These are phyloP conservation scores for Drosophila ezoana DNA, from an alignment of 2,888 invertebrate genomes.

Conservation along the genomic window DNA sequence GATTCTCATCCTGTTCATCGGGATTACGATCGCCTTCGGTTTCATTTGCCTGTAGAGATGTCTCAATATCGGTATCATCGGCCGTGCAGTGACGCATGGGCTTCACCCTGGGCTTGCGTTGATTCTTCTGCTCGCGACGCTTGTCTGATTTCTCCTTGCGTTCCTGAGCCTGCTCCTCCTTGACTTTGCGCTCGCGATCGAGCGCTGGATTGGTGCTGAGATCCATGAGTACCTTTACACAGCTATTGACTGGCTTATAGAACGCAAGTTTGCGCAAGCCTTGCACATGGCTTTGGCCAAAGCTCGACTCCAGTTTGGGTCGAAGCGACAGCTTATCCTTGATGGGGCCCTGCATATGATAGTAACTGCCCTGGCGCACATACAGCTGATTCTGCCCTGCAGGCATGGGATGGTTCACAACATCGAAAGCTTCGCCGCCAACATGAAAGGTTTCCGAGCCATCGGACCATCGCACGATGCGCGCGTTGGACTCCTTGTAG, in stretches of 20 bases:
- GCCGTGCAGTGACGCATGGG: conserved; percentile 39
- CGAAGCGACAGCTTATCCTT: conserved; percentile 50
- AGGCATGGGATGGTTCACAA: conserved; percentile 29
- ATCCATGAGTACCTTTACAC: conserved; percentile 39
- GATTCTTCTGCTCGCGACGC: conserved; percentile 32
- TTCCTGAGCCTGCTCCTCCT: conserved; percentile 28
- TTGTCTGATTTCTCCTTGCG: conserved; percentile 28
- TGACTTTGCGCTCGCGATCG: conserved; percentile 38
- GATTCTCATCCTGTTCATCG: neutral
- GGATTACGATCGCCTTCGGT: neutral
- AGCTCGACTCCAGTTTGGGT: conserved; percentile 49
- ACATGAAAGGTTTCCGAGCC: conserved; percentile 59
- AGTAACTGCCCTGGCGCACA: conserved; percentile 35
- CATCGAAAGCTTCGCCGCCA: conserved; percentile 58
- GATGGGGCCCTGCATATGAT: conserved; percentile 28
- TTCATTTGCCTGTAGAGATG: neutral
- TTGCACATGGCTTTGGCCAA: conserved; percentile 47
- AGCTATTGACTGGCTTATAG: conserved; percentile 31
- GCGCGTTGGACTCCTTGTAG: conserved; percentile 51
- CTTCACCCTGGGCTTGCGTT: conserved; percentile 8
- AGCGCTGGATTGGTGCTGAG: conserved; percentile 34
- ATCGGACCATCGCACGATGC: conserved; percentile 57
- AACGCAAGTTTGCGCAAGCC: conserved; percentile 36
- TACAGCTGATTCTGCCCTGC: conserved; percentile 33
- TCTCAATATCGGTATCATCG: conserved; percentile 34